Evolutionary conservation across 2,888 invertebrate species (phyloP), one percentile per base, ranked within the genome.

Genomic region (Crossocerus cetratus): DNA sequence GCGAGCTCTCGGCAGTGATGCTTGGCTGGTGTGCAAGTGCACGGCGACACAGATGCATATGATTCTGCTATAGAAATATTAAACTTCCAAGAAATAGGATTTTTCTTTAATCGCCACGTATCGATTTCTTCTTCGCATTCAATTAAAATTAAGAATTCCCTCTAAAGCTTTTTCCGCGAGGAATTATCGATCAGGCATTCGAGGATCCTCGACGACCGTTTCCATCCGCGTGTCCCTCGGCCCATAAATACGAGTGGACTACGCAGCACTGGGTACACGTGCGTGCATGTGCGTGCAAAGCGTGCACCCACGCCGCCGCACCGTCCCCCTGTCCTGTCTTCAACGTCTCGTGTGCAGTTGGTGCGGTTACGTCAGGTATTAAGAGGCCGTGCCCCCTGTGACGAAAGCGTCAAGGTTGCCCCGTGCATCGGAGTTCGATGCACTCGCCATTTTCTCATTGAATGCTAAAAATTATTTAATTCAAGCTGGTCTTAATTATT

Each of bases 401-500:
- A 84, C 82, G 82, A 85, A 84, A 82, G 75, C 77, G 77, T 79
- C 84, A 83, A 85, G 86, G 84, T 76, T 84, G 74, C 72, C 23
- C 56, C 78, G 74, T 72, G 73, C 69, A 66, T 53, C 69, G 61
- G 67, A 54, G 81, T 82, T 74, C 82, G 83, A 78, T 76, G 83
- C 2, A 83, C 83, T 74, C 68, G 60, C 63, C 65, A 73, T 83
- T 83, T 78, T 78, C 74, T 32, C 64, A 78, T 57, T 49, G 64
- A 77, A 70, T 16, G 2, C 5, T 49, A 5, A 49, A 49, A 49
- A 49, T 49, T 49, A 49, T 49, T 8, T 5, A 5, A 32, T 3
- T 3, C 11, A 32, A 32, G 0, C 5, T 32, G 11, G 5, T 32
- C 2, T 3, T 8, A 32, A 32, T 32, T 1, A 32, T 32, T 32